A percentile compares a stretch with the other conserved stretches of the same genome.
Conservation (phyloP, 2,797 vertebrate genomes). For the Helostoma temminkii region DNA sequence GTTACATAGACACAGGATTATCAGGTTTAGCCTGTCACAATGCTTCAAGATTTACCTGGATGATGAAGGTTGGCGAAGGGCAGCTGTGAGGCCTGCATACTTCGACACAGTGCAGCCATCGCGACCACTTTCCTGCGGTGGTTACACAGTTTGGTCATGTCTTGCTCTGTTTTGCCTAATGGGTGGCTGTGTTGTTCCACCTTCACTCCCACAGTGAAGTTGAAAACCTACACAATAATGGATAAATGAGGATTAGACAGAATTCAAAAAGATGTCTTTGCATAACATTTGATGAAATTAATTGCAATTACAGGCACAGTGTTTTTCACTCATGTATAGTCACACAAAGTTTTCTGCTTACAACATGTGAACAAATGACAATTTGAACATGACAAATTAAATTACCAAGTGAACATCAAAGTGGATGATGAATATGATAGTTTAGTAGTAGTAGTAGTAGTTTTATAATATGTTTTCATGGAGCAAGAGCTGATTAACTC, state of each 20-base stretch:
- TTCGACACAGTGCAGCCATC: slow-evolving; percentile 91
- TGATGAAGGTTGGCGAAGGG: slow-evolving; percentile 80
- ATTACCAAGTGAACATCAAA: no score
- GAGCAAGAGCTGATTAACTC: neutral
- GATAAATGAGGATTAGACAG: slow-evolving; percentile 17
- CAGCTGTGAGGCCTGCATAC: slow-evolving; percentile 89
- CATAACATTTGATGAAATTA: neutral
- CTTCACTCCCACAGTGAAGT: slow-evolving; percentile 88
- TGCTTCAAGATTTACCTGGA: slow-evolving; percentile 76
- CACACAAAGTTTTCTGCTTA: neutral
- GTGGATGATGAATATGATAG: neutral
- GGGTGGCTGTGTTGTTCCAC: slow-evolving; percentile 87
- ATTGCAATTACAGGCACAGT: no score
- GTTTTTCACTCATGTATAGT: slow-evolving; percentile 3
- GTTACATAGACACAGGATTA: neutral
- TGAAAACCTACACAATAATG: slow-evolving; percentile 88
- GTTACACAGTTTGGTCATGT: slow-evolving; percentile 98
- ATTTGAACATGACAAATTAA: no score
- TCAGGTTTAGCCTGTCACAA: neutral
- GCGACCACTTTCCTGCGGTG: slow-evolving; percentile 95
- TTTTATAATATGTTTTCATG: neutral
- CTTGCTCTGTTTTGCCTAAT: slow-evolving; percentile 90
- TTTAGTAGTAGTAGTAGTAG: no score
- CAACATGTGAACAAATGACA: neutral
- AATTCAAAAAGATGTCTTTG: neutral